phyloP scores from a whole-genome alignment of 2,888 invertebrate genomes.

The Brachylomia viminalis region DNA sequence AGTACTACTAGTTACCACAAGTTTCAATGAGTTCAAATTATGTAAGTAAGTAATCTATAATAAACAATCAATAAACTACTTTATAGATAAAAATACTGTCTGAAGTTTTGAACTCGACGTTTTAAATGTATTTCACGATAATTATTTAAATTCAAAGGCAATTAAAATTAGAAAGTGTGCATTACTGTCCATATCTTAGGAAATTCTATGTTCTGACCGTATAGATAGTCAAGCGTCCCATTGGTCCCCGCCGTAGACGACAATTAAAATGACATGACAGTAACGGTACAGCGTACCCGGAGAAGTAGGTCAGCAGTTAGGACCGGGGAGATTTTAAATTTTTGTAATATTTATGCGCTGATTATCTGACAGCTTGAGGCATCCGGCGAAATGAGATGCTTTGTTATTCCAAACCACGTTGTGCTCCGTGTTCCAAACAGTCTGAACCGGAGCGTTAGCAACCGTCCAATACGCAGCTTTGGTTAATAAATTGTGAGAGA shows the following conservation, averaged over 20 bases:
- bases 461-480: constrained; percentile 15
- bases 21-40: constrained; percentile 13
- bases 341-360: constrained; percentile 52
- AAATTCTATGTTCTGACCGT: constrained; percentile 32
- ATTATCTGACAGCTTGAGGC: constrained; percentile 45
- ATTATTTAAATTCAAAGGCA: constrained; percentile 48
- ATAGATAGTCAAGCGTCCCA: constrained; percentile 37
- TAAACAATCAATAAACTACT: neutral
- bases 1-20: neutral
- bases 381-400: constrained; percentile 43
- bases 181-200: constrained; percentile 32
- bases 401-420: constrained; percentile 28
- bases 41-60: neutral
- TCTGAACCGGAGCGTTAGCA: neutral
- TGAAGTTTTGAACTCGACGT: constrained; percentile 1
- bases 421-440: constrained; percentile 15
- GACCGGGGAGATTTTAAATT: constrained; percentile 51
- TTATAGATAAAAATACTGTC: constrained; percentile 26
- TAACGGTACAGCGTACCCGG: constrained; percentile 54
- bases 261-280: constrained; percentile 64
- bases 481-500: constrained; percentile 15
- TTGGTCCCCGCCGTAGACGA: constrained; percentile 48
- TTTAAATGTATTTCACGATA: constrained; percentile 24
- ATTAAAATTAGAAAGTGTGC: constrained; percentile 59
- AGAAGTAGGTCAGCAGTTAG: constrained; percentile 66